These are phyloP conservation scores for Thunnus maccoyii DNA, from an alignment of 2,113 vertebrate genomes.

Conservation along the genomic window DNA sequence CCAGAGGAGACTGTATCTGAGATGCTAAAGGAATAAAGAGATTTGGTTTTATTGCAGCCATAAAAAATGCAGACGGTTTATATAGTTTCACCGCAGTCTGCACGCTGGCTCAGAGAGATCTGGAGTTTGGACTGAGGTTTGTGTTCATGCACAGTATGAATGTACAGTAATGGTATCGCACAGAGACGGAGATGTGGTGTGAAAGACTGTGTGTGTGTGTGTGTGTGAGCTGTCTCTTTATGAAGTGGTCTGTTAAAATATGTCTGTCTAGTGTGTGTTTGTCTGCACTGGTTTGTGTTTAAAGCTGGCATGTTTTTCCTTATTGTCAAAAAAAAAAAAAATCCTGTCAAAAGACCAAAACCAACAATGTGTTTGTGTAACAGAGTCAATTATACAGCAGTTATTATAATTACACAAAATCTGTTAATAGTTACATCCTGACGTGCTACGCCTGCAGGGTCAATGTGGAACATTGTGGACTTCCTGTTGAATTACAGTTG, in stretches of 20 bases:
- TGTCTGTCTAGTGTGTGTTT: background rate
- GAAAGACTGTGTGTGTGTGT: background rate
- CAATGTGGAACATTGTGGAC: no score
- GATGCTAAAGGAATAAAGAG: conserved; percentile 7
- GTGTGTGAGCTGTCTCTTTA: background rate
- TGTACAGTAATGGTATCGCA: background rate
- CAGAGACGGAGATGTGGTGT: background rate
- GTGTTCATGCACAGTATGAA: background rate
- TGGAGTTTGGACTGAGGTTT: background rate
- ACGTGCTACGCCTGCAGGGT: no score
- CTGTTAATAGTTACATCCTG: no score
- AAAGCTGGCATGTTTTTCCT: background rate
- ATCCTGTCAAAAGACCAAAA: background rate
- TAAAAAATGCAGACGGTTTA: conserved; percentile 61
- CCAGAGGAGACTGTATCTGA: background rate
- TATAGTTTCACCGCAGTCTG: conserved; percentile 58
- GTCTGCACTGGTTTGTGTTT: background rate
- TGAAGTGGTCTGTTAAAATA: conserved; percentile 7
- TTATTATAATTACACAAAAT: no score
- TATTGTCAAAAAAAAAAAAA: background rate
- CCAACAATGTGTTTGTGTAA: no score
- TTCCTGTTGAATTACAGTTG: no score
- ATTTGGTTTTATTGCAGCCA: conserved; percentile 36
- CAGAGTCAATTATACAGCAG: no score
- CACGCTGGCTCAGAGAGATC: conserved; percentile 15